phyloP scores from a whole-genome alignment of 1,140 invertebrate species.

The Ladona fulva region DNA sequence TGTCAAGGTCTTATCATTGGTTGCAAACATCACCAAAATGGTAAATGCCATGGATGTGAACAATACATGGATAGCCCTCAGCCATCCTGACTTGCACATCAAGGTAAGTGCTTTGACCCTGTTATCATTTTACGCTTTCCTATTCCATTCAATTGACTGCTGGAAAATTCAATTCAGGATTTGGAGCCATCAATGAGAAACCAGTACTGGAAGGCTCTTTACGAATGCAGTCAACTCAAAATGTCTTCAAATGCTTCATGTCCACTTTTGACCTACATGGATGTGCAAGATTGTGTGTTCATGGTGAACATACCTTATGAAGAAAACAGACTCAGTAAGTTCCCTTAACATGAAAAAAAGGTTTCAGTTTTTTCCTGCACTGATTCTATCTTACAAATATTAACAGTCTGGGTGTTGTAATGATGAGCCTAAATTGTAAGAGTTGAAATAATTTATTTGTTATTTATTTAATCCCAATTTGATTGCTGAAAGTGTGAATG shows the following conservation, averaged over 20 bases:
- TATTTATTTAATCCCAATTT: too few species aligned
- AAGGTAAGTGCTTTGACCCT: conserved; percentile 26
- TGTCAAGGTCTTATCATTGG: conserved; percentile 47
- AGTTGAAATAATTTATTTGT: too few species aligned
- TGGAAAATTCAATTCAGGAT: conserved; percentile 33
- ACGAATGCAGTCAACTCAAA: conserved; percentile 44
- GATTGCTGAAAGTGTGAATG: too few species aligned
- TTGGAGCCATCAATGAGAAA: conserved; percentile 42
- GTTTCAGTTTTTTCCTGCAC: too few species aligned
- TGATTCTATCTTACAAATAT: too few species aligned
- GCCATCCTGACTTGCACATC: conserved; percentile 31
- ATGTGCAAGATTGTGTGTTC: conserved; percentile 60
- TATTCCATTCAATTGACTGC: conserved; percentile 8
- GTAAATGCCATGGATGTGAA: conserved; percentile 50
- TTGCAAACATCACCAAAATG: conserved; percentile 53
- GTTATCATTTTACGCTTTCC: background rate
- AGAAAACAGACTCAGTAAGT: conserved; percentile 53
- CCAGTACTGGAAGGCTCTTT: conserved; percentile 49
- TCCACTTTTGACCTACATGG: conserved; percentile 54
- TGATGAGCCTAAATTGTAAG: too few species aligned
- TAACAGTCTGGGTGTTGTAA: too few species aligned
- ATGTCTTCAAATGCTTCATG: conserved; percentile 41
- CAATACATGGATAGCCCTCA: conserved; percentile 42
- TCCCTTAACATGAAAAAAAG: too few species aligned
- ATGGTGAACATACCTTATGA: conserved; percentile 50